A percentile compares a stretch with the other conserved stretches of the same genome.
Evolutionary conservation across 2,888 invertebrate species (phyloP).

Genomic region (Tetranychus truncatus): DNA sequence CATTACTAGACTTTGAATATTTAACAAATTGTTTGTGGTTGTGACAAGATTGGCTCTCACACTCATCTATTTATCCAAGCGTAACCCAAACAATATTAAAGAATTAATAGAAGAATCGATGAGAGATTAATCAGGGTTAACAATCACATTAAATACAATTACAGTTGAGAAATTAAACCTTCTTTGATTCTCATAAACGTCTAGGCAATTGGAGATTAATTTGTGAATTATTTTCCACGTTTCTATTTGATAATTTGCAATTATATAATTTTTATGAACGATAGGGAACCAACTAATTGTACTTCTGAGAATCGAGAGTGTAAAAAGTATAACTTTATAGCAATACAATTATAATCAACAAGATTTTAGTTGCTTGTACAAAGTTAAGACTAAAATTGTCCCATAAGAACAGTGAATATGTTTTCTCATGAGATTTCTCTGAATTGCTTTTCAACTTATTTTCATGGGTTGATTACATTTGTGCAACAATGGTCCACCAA

Average conservation of each 20-base stretch:
- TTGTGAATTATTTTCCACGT: too few species aligned
- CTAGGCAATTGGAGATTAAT: slow-evolving; percentile 25
- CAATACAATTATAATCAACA: neutral
- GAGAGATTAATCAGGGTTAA: too few species aligned
- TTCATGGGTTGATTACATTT: neutral
- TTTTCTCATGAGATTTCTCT: neutral
- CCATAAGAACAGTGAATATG: neutral
- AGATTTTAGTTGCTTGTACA: neutral
- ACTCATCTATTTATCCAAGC: too few species aligned
- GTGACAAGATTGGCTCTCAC: too few species aligned
- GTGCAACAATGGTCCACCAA: neutral
- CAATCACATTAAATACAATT: neutral
- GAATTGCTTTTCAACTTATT: neutral
- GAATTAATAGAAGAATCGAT: too few species aligned
- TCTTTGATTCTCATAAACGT: neutral
- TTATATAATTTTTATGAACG: too few species aligned
- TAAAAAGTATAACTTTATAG: neutral
- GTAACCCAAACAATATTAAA: too few species aligned
- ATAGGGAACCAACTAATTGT: too few species aligned
- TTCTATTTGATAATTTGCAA: too few species aligned
- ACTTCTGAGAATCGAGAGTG: neutral
- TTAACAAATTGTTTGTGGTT: too few species aligned
- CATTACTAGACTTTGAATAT: too few species aligned
- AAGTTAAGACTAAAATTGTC: neutral
- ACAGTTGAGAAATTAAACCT: neutral